A percentile compares a stretch with the other conserved stretches of the same genome.
Conservation (phyloP, 2,797 vertebrate genomes). For the Gadopsis marmoratus region DNA sequence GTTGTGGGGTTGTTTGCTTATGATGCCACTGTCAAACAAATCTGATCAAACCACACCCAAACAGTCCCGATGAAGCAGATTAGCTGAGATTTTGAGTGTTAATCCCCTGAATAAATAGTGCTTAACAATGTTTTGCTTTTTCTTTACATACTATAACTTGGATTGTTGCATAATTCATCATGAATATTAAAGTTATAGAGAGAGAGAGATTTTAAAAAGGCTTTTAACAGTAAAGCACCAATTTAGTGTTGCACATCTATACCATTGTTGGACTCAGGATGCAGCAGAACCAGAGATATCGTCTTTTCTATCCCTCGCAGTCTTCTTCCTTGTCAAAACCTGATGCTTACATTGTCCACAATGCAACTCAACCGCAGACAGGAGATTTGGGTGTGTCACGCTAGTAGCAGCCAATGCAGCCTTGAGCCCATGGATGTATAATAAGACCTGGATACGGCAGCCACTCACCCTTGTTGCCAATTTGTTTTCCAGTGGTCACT, state of each 20-base stretch:
- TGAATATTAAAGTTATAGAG: not conserved
- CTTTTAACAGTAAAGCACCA: not conserved
- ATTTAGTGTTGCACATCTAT: not conserved
- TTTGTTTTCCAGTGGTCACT: not conserved
- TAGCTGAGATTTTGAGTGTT: not conserved
- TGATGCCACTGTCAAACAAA: not conserved
- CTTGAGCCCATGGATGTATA: not conserved
- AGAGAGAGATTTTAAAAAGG: not conserved
- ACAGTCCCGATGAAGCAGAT: not conserved
- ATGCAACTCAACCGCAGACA: not conserved
- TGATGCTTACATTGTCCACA: not conserved
- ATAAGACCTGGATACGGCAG: not conserved
- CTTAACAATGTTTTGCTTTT: not conserved
- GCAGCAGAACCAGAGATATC: not conserved
- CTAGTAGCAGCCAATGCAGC: not conserved
- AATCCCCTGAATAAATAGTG: not conserved
- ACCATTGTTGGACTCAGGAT: too few relatives aligned
- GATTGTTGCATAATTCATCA: not conserved
- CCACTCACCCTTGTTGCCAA: not conserved
- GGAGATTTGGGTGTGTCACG: not conserved
- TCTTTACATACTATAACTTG: not conserved
- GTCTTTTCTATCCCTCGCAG: not conserved
- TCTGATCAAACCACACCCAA: conserved; percentile 3
- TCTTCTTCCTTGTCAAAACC: too few relatives aligned
- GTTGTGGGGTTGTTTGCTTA: not conserved